phyloP scores from a whole-genome alignment of 1,140 invertebrate species.

The Trypoxylus dichotomus region DNA sequence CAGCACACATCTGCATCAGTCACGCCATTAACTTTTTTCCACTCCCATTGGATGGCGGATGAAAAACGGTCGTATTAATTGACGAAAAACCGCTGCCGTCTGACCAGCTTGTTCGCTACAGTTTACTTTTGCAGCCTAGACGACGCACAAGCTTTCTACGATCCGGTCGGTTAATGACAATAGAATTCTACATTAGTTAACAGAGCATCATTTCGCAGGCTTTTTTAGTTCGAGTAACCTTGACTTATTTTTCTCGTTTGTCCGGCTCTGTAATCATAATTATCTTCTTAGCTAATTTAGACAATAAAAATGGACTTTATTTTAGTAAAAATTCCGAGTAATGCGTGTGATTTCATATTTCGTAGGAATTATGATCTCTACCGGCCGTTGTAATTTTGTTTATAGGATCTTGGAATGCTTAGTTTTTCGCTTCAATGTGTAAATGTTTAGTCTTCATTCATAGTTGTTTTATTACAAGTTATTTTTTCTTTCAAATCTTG shows the following conservation, averaged over 20 bases:
- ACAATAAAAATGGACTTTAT: background rate
- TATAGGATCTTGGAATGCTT: too few species aligned
- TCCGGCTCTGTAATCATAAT: background rate
- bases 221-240: background rate
- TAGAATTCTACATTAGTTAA: background rate
- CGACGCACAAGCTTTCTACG: background rate
- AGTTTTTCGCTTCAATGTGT: too few species aligned
- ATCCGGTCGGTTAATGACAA: background rate
- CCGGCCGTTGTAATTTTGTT: too few species aligned
- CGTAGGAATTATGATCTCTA: background rate
- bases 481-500: too few species aligned
- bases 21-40: background rate
- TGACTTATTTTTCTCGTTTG: background rate
- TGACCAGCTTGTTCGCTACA: background rate
- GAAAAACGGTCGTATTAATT: constrained; percentile 9
- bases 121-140: background rate
- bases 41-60: background rate
- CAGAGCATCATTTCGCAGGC: background rate
- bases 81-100: background rate
- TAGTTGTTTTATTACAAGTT: too few species aligned
- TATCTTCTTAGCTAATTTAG: background rate
- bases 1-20: constrained; percentile 3
- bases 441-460: too few species aligned
- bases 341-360: background rate
- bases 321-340: background rate